phyloP scores from a whole-genome alignment of 2,797 vertebrate genomes.

The Catharus ustulatus region DNA sequence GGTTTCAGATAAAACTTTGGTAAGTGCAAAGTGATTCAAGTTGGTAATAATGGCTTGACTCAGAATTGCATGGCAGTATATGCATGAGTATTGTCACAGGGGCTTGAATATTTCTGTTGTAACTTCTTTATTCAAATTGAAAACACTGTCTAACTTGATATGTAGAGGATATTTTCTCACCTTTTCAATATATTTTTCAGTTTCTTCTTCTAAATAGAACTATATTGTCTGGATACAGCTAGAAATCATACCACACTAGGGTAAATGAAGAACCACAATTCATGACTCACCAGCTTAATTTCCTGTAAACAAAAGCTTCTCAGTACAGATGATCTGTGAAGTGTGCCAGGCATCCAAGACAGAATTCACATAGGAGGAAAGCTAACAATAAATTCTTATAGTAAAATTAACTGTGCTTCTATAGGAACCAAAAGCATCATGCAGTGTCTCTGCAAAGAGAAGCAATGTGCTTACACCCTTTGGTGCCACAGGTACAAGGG shows the following conservation, averaged over 20 bases:
- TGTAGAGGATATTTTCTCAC: conserved; percentile 34
- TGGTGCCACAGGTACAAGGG: background rate
- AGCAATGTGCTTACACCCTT: background rate
- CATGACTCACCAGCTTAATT: conserved; percentile 51
- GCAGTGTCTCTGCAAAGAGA: background rate
- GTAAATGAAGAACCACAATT: conserved; percentile 65
- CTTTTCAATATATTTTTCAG: conserved; percentile 40
- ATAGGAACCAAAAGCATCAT: background rate
- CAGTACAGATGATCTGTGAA: conserved; percentile 27
- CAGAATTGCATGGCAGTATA: background rate
- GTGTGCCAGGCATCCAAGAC: background rate
- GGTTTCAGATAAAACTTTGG: background rate
- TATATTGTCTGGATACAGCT: conserved; percentile 56
- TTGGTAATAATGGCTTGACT: background rate
- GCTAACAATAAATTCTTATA: conserved; percentile 42
- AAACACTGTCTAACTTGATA: conserved; percentile 41
- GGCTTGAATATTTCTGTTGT: background rate
- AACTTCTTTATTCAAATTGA: conserved; percentile 19
- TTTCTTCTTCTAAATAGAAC: conserved; percentile 50
- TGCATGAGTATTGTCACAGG: background rate
- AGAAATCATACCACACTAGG: conserved; percentile 53
- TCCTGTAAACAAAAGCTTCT: conserved; percentile 32
- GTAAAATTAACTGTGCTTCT: conserved; percentile 1
- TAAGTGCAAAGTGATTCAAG: background rate
- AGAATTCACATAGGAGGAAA: conserved; percentile 25